Base-by-base conservation (phyloP, 2,888 invertebrate genomes). In the Masnerella sp. region DNA sequence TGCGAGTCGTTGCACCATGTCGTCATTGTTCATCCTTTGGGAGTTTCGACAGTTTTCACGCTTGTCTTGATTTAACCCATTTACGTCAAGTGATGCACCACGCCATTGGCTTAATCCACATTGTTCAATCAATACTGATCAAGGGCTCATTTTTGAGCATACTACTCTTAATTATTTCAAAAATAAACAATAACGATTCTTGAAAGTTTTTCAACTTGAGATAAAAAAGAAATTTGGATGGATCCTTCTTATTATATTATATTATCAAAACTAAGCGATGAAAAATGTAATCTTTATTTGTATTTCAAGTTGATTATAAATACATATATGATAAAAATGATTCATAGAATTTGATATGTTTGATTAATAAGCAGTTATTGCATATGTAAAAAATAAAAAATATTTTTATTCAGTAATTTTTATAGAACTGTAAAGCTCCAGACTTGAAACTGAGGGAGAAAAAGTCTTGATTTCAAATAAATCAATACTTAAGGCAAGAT, bases 21-120 rank as follows among this genome's bases (percentile, higher is more conserved):
- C 43, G 28, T 40, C 20, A 51, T 51, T 68, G 68, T 51, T 34
- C 51, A 54, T 68, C 43, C 67, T 14, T 4, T 30, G 40, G 65
- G 58, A 51, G 36, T 68, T 59, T 51, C 58, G 32, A 54, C 54
- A 59, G 58, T 68, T 68, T 68, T 68, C 67, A 59, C 58, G 58
- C 67, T 58, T 22, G 67, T 51, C 67, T 68, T 59, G 51, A 68
- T 68, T 68, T 36, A 58, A 59, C 58, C 58, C 51, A 59, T 68
- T 68, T 68, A 54, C 22, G 67, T 51, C 58, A 49, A 68, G 49
- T 15, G 45, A 54, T 38, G 42, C 42, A 22, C 30, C 42, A 34
- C 38, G 36, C 34, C 20, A 47, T 62, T 49, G 15, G 30, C 36
- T 25, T 52, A 64, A 65, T 38, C 47, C 38, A 15, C 30, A 47